Base-by-base conservation (phyloP, 2,113 vertebrate species). In the Marmota monax region DNA sequence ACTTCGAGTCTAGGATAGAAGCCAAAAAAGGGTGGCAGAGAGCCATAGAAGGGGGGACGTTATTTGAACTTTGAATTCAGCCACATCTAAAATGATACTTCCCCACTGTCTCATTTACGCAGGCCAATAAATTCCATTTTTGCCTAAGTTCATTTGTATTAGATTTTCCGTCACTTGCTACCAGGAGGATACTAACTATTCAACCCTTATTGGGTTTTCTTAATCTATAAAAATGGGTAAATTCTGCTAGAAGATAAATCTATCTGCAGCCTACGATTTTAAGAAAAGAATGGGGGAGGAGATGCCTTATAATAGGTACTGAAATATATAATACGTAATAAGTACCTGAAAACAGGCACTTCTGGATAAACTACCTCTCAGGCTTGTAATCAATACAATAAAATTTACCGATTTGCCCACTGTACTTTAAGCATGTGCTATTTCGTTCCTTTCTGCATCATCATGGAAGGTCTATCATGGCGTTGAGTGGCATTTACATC, bases 141-240 rank as follows among this genome's bases (percentile, higher is more conserved):
- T 84, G 86, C 89, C 78, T 56, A 91, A 39, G 70, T 96, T 72
- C 14, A 23, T 89, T 90, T 77, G 53, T 76, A 29, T 86, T 91
- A 76, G n/a, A 29, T 89, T 77, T 97, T 42, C 80, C 56, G 61
- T 90, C 78, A 48, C 34, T 94, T 79, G 65, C 65, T 80, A 94
- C 23, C 48, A 69, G 79, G 67, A 90, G 45, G 92, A n/a, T 56
- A 72, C 61, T 53, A 90, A 80, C 84, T 42, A 2, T 37, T 8
- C 17, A 76, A 42, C 29, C 23, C 48, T 95, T 65, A 79, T 84
- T 76, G 58, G 63, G 61, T 72, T 89, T 95, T 45, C 88, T 51
- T 56, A 63, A 76, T 76, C 74, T 86, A 25, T 13, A 84, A 83
- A 88, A 94, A 67, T 32, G 83, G 61, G n/a, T 34, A 53, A 67